Base-by-base conservation (phyloP, 2,888 invertebrate species). In the Leptothorax acervorum region DNA sequence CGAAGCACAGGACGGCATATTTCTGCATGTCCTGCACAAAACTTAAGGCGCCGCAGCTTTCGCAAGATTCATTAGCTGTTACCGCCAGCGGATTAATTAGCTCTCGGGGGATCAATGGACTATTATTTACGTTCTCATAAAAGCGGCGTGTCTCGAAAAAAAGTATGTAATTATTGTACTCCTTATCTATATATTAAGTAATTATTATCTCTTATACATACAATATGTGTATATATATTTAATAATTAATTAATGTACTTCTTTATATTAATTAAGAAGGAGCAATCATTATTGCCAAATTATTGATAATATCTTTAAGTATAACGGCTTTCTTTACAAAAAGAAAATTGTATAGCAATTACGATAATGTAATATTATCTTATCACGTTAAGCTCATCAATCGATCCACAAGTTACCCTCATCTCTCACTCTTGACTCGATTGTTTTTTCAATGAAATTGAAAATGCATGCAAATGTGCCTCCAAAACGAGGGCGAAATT, bases 391-490 rank as follows among this genome's bases (percentile, higher is more conserved):
- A 48, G 18, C n/a, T 9, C 5, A 18, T 45, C 18, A 48, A 48
- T 71, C 18, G 23, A 71, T 11, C 18, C 35, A 11, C 28, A 8
- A 78, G n/a, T 8, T 23, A 35, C 0, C 55, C 57, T 45, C 42
- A 45, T 57, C 45, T 18, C 23, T 79, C 45, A 57, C 48, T 18
- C 4, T 39, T 51, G n/a, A 65, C 39, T 12, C 28, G 60, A 79
- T 79, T 79, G 12, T 71, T 81, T 71, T 60, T 48, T 71, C 9
- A 48, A 35, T 48, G 23, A 79, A 70, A 74, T 82, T 60, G 74
- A 85, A 88, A 88, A 85, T 83, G 63, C 74, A 90, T 87, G 86
- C 84, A 87, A 88, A 86, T 70, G 75, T 45, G 23, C 60, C 48
- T 85, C 65, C 66, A 76, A 81, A 85, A 74, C 39, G 55, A 28